A percentile compares a stretch with the other conserved stretches of the same genome.
These are phyloP conservation scores for Hassar affinis DNA, from an alignment of 2,113 vertebrate species.

Conservation along the genomic window DNA sequence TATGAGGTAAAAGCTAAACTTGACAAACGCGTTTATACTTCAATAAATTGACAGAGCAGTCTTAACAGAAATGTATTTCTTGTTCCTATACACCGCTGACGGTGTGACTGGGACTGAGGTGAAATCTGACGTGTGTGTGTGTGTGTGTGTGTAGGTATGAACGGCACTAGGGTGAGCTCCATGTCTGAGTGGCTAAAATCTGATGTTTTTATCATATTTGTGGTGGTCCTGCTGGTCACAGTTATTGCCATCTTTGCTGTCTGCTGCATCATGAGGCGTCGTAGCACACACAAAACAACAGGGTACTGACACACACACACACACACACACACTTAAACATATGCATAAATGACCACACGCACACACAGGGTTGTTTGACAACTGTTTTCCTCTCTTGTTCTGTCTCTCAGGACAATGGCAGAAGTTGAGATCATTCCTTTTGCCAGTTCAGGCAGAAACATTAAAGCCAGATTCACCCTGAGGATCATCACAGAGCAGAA, in stretches of 20 bases:
- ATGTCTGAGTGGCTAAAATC: constrained; percentile 46
- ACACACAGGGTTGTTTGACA: background rate
- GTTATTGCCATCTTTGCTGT: constrained; percentile 30
- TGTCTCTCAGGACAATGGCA: constrained; percentile 35
- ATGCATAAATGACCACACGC: background rate
- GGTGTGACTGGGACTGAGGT: background rate
- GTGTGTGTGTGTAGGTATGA: background rate
- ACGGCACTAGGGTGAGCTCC: background rate
- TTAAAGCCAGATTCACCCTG: constrained; percentile 35
- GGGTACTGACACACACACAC: constrained; percentile 25
- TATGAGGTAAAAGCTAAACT: background rate
- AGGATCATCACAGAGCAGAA: constrained; percentile 51
- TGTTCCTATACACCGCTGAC: background rate
- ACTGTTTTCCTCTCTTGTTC: background rate
- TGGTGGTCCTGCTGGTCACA: constrained; percentile 44
- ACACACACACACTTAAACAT: background rate
- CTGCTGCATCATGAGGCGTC: constrained; percentile 37
- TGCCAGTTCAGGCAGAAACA: background rate
- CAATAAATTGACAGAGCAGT: background rate
- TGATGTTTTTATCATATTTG: constrained; percentile 49
- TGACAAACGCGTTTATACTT: background rate
- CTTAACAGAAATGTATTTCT: background rate
- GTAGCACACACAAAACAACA: background rate
- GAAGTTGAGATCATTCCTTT: constrained; percentile 48
- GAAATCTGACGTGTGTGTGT: background rate